Conservation (phyloP, 2,797 vertebrate species). For the Stomatorhinus walkeri region DNA sequence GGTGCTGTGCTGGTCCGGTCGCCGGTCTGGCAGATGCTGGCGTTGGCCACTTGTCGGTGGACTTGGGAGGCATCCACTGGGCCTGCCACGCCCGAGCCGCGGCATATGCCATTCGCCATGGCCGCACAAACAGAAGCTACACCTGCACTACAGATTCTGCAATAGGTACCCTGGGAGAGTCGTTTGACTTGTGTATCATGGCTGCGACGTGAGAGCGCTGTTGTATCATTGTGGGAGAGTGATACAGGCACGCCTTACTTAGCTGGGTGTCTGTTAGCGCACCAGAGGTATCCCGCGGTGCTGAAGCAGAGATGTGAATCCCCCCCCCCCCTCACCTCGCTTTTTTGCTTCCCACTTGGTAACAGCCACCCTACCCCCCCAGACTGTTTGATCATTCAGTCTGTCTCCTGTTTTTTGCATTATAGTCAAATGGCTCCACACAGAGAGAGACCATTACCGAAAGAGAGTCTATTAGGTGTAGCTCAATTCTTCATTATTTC, state of each 20-base stretch:
- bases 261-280: background rate
- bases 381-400: conserved; percentile 12
- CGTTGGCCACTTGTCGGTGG: background rate
- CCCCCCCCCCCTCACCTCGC: background rate
- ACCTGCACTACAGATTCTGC: background rate
- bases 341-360: background rate
- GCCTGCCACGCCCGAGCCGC: background rate
- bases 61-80: background rate
- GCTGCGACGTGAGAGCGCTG: no score
- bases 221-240: background rate
- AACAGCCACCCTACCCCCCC: background rate
- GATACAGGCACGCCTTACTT: background rate
- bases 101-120: background rate
- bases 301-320: background rate
- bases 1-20: background rate
- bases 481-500: conserved; percentile 39
- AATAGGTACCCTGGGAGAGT: background rate
- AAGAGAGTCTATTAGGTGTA: conserved; percentile 37
- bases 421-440: conserved; percentile 26
- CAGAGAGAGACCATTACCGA: conserved; percentile 35
- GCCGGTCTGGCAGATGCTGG: background rate
- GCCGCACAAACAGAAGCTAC: background rate
- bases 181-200: background rate
- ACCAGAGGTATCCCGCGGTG: background rate
- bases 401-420: conserved; percentile 24